A percentile compares a stretch with the other conserved stretches of the same genome.
These are phyloP conservation scores for Drosophila tsacasi DNA, from an alignment of 1,140 invertebrate species.

Conservation along the genomic window DNA sequence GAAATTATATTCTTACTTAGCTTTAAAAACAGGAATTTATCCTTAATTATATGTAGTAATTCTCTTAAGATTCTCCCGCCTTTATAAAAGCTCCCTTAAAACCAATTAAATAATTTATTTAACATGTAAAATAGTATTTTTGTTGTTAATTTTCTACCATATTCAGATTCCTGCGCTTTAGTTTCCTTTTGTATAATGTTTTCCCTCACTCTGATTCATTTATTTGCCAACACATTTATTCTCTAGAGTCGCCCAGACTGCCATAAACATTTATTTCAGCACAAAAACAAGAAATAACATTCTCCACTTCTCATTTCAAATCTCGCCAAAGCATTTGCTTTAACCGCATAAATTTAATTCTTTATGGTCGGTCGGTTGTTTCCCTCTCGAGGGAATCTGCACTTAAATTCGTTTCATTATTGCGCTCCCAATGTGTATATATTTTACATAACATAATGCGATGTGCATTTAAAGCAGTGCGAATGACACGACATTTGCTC, in stretches of 20 bases:
- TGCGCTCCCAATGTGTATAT: constrained; percentile 4
- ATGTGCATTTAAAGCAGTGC: constrained; percentile 60
- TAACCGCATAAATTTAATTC: constrained; percentile 33
- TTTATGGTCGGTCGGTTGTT: constrained; percentile 6
- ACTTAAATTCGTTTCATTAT: constrained; percentile 46
- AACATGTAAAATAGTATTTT: neutral
- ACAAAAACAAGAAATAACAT: constrained; percentile 1
- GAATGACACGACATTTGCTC: constrained; percentile 11
- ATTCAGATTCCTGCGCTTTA: neutral
- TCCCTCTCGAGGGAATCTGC: constrained; percentile 15
- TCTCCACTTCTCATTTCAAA: constrained; percentile 11
- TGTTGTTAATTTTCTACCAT: neutral
- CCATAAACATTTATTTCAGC: constrained; percentile 31
- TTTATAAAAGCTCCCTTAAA: neutral
- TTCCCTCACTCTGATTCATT: constrained; percentile 6
- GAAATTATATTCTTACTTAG: too few species aligned
- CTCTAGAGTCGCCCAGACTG: constrained; percentile 1
- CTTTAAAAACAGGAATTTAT: neutral
- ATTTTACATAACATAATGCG: constrained; percentile 45
- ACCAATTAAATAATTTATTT: neutral
- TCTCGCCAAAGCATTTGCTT: constrained; percentile 21
- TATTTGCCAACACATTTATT: constrained; percentile 7
- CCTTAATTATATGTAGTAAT: too few species aligned
- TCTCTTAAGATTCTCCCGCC: too few species aligned
- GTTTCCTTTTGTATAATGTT: neutral